A percentile compares a stretch with the other conserved stretches of the same genome.
Conservation (phyloP, 2,113 vertebrate genomes). For the Neofelis nebulosa region DNA sequence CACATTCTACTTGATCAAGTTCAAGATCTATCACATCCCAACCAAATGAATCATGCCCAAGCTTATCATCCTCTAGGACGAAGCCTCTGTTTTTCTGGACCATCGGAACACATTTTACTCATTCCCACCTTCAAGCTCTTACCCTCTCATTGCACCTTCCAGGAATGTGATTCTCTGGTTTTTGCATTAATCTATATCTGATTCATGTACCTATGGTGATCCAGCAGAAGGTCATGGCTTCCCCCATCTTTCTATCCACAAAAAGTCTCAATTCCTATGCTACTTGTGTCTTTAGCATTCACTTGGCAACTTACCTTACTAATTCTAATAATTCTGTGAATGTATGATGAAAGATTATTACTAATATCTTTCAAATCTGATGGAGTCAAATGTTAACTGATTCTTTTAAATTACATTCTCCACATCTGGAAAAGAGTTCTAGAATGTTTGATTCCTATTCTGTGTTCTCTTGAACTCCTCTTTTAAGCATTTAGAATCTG, state of each 20-base stretch:
- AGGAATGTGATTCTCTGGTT: not conserved
- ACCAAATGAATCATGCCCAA: not conserved
- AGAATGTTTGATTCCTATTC: not conserved
- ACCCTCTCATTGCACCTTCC: not conserved
- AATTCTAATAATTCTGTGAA: not conserved
- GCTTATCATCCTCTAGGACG: not conserved
- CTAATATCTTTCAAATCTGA: not conserved
- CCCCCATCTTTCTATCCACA: not conserved
- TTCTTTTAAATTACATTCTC: constrained; percentile 21
- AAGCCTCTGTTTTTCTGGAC: not conserved
- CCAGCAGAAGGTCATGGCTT: not conserved
- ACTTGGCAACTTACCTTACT: not conserved
- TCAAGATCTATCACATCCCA: not conserved
- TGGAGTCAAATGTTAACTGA: constrained; percentile 15
- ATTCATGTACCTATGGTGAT: not conserved
- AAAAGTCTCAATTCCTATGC: not conserved
- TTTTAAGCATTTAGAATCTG: not conserved
- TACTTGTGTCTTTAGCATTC: not conserved
- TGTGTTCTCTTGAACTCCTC: not conserved
- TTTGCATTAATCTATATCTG: not conserved
- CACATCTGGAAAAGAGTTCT: not conserved
- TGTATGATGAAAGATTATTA: not conserved
- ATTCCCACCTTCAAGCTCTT: not conserved
- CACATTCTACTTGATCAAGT: not conserved
- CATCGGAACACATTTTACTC: not conserved